Percentiles rank a stretch among this genome's conserved stretches.
These are phyloP conservation scores for Camponotus vicinus DNA, from an alignment of 1,140 invertebrate genomes.

Conservation along the genomic window DNA sequence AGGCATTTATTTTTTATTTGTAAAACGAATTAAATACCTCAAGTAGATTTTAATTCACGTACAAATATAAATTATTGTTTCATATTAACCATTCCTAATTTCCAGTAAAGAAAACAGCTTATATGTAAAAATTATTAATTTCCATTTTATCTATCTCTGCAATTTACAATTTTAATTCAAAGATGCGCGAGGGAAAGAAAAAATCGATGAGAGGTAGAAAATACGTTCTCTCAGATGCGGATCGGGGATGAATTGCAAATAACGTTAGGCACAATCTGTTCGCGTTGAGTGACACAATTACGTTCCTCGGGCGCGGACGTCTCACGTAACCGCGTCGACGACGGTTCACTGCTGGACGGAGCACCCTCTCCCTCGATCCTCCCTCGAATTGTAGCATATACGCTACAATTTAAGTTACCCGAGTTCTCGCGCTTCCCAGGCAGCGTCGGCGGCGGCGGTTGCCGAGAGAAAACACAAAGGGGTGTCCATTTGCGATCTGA, in stretches of 20 bases:
- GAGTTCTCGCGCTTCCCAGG: slow-evolving; percentile 40
- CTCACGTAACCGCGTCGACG: slow-evolving; percentile 46
- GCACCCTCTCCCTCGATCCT: not conserved
- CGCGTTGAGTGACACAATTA: slow-evolving; percentile 25
- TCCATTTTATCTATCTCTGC: too few species aligned
- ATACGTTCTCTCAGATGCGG: not conserved
- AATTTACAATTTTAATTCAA: too few species aligned
- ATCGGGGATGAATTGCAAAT: slow-evolving; percentile 34
- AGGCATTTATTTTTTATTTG: too few species aligned
- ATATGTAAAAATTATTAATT: too few species aligned
- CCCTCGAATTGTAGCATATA: not conserved
- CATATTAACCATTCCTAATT: too few species aligned
- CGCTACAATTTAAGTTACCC: slow-evolving; percentile 63
- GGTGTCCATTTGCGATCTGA: slow-evolving; percentile 76
- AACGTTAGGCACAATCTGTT: slow-evolving; percentile 41
- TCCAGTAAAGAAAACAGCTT: too few species aligned
- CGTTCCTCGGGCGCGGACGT: slow-evolving; percentile 37
- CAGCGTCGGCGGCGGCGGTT: not conserved
- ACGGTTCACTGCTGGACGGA: slow-evolving; percentile 58
- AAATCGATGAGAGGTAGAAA: not conserved
- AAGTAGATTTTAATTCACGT: too few species aligned
- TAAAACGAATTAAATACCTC: too few species aligned
- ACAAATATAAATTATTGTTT: too few species aligned
- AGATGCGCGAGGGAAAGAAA: not conserved
- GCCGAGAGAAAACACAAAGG: slow-evolving; percentile 70